phyloP scores from a whole-genome alignment of 2,113 vertebrate genomes.

The Chascanopsetta lugubris region DNA sequence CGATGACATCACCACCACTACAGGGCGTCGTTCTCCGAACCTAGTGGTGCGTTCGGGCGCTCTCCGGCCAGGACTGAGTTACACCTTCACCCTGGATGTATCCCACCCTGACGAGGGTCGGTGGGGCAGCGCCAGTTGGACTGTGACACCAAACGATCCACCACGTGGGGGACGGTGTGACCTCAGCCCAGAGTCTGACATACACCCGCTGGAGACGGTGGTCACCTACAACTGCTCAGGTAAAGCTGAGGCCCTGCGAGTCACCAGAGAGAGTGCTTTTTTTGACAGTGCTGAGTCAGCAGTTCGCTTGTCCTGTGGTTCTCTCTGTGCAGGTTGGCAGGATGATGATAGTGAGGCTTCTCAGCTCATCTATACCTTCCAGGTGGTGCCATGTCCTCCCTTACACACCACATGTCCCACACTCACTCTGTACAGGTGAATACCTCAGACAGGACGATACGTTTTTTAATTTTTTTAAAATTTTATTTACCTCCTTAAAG shows the following conservation, averaged over 20 bases:
- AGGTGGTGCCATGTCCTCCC: slow-evolving; percentile 68
- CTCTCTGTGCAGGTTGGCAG: slow-evolving; percentile 76
- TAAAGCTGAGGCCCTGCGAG: too few species aligned
- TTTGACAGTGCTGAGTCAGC: too few species aligned
- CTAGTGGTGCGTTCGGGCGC: slow-evolving; percentile 73
- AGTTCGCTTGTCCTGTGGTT: neutral
- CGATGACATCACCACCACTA: slow-evolving; percentile 60
- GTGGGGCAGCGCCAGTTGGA: slow-evolving; percentile 75
- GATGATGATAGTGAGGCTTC: slow-evolving; percentile 57
- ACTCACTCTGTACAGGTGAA: slow-evolving; percentile 79
- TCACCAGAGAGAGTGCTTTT: too few species aligned
- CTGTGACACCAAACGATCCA: slow-evolving; percentile 55
- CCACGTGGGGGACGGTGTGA: slow-evolving; percentile 78
- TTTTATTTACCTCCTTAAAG: neutral
- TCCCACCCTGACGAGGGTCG: slow-evolving; percentile 53
- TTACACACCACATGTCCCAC: slow-evolving; percentile 49
- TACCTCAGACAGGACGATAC: too few species aligned
- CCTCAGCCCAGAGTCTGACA: slow-evolving; percentile 65
- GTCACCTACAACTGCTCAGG: slow-evolving; percentile 82
- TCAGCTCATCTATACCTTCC: slow-evolving; percentile 82
- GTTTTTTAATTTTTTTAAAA: neutral
- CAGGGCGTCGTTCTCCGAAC: slow-evolving; percentile 60
- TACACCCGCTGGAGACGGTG: slow-evolving; percentile 73
- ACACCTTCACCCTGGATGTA: slow-evolving; percentile 79
- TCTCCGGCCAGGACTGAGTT: slow-evolving; percentile 65